A percentile compares a stretch with the other conserved stretches of the same genome.
phyloP scores from a whole-genome alignment of 2,888 invertebrate genomes.

The Pilophorus perplexus region DNA sequence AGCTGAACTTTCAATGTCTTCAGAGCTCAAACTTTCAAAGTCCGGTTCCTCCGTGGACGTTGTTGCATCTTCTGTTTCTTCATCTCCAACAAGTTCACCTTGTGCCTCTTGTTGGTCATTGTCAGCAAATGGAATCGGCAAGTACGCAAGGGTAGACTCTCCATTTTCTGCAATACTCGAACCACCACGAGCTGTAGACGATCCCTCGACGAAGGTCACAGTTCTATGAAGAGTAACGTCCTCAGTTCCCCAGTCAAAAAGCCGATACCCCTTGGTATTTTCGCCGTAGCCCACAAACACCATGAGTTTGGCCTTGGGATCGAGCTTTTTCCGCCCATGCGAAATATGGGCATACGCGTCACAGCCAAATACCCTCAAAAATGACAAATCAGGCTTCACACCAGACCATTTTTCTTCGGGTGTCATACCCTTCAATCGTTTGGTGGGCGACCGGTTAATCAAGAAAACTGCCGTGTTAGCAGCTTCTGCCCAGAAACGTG shows the following conservation, averaged over 20 bases:
- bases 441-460: constrained; percentile 49
- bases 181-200: too few relatives aligned
- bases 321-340: constrained; percentile 8
- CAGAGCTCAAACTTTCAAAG: too few relatives aligned
- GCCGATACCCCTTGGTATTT: neutral
- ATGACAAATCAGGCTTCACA: constrained; percentile 1
- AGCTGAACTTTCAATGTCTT: too few relatives aligned
- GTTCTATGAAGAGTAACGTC: neutral
- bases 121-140: too few relatives aligned
- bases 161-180: constrained; percentile 3
- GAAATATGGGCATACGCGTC: constrained; percentile 20
- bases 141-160: neutral
- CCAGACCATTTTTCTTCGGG: constrained; percentile 23
- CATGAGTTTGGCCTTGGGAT: neutral
- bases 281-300: constrained; percentile 16
- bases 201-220: neutral
- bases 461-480: constrained; percentile 49
- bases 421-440: constrained; percentile 28
- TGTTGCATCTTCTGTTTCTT: too few relatives aligned
- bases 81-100: too few relatives aligned
- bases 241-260: neutral
- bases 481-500: constrained; percentile 50
- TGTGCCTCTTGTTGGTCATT: too few relatives aligned
- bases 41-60: too few relatives aligned
- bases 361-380: constrained; percentile 43